A percentile compares a stretch with the other conserved stretches of the same genome.
Conservation (phyloP, 2,797 vertebrate genomes). For the Columba guinea region DNA sequence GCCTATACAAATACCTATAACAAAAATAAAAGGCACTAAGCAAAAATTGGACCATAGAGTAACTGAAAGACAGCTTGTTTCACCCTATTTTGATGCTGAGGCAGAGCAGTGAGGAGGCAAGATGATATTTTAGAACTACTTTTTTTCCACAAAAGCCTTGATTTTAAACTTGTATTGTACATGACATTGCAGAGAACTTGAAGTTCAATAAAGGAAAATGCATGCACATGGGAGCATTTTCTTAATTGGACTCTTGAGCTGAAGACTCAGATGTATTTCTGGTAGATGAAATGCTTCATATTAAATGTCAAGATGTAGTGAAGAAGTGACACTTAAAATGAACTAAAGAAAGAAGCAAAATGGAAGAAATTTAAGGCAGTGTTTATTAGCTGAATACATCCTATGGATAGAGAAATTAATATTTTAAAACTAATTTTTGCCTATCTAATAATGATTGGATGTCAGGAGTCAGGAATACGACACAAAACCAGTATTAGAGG, state of each 20-base stretch:
- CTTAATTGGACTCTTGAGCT: slow-evolving; percentile 57
- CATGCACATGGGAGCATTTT: slow-evolving; percentile 36
- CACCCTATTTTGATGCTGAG: background rate
- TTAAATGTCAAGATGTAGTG: slow-evolving; percentile 55
- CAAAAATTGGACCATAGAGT: background rate
- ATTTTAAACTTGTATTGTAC: background rate
- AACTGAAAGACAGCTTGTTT: background rate
- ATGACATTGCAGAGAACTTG: slow-evolving; percentile 14
- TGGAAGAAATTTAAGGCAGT: background rate
- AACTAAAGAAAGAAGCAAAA: slow-evolving; percentile 37
- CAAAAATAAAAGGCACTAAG: background rate
- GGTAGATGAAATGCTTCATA: slow-evolving; percentile 55
- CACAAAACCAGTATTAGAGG: background rate
- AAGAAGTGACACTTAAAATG: slow-evolving; percentile 64
- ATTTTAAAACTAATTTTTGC: slow-evolving; percentile 24
- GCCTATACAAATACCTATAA: background rate
- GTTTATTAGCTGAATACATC: slow-evolving; percentile 23
- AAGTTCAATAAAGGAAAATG: slow-evolving; percentile 44
- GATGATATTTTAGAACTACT: background rate
- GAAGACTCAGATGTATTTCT: slow-evolving; percentile 42
- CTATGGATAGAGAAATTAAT: background rate
- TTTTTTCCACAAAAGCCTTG: background rate
- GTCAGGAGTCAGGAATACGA: background rate
- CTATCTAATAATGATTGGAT: background rate
- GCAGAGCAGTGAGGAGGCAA: background rate